phyloP scores from a whole-genome alignment of 1,140 invertebrate species.

The Lordiphosa collinella region DNA sequence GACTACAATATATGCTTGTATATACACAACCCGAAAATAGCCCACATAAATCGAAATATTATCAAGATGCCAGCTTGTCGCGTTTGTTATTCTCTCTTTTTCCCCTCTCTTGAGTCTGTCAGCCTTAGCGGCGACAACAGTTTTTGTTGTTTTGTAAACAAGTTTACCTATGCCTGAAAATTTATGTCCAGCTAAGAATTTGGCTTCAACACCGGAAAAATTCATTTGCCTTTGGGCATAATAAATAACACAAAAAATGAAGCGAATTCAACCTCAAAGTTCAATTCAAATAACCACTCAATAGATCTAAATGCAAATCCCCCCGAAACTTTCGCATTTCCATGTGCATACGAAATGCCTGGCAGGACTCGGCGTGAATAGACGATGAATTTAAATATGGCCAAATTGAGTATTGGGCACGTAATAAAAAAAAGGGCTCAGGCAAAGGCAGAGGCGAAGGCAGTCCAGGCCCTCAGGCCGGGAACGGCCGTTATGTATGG shows the following conservation, averaged over 20 bases:
- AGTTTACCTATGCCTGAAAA: conserved; percentile 49
- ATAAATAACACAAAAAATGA: conserved; percentile 76
- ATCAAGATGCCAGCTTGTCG: conserved; percentile 73
- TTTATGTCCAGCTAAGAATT: background rate
- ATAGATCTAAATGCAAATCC: conserved; percentile 55
- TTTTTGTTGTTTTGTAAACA: conserved; percentile 53
- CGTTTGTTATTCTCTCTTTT: conserved; percentile 38
- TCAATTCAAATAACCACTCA: conserved; percentile 75
- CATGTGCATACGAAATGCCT: conserved; percentile 69
- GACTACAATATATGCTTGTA: conserved; percentile 1
- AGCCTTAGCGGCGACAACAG: conserved; percentile 14
- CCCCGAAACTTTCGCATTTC: conserved; percentile 35
- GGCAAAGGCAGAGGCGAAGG: conserved; percentile 23
- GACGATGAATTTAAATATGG: conserved; percentile 78
- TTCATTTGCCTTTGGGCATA: conserved; percentile 37
- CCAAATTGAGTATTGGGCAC: conserved; percentile 78
- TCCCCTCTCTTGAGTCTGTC: conserved; percentile 3
- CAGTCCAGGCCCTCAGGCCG: conserved; percentile 19
- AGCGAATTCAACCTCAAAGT: conserved; percentile 76
- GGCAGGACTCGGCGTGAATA: conserved; percentile 49
- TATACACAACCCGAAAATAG: background rate
- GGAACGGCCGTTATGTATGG: conserved; percentile 64
- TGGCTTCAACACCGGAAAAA: conserved; percentile 8
- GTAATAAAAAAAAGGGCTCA: conserved; percentile 61
- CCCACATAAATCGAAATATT: conserved; percentile 72